Base-by-base conservation (phyloP, 2,113 vertebrate genomes). In the Pipa parva region DNA sequence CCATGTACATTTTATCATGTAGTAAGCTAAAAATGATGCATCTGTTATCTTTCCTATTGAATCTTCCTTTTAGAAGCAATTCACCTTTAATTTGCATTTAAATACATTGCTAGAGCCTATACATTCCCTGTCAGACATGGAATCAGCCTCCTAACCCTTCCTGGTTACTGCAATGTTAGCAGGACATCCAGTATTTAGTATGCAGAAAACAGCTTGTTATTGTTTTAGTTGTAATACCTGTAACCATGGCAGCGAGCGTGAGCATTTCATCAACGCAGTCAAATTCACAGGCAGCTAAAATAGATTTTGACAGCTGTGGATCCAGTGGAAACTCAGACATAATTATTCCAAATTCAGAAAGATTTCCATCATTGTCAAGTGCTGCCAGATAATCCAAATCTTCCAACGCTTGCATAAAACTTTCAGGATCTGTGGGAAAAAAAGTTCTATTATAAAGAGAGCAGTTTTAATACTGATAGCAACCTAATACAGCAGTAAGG, bases 331-430 rank as follows among this genome's bases (percentile, higher is more conserved):
- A 88, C 66, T 95, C 92, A 0, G 92, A 94, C 68, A 95, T 89
- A 76, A 95, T 88, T 81, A 95, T 83, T 39, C 93, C 92, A 68
- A 93, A 86, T 76, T 95, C 92, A 0, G 92, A 94, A 55, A 95
- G 84, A 72, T 92, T 84, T 17, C 93, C 92, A 0, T 92, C 86
- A 0, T 94, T 88, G 1, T 94, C 88, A 70, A 93, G 85, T 1
- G 92, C 92, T 0, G 92, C 93, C 76, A 94, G 74, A 57, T 95
- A 95, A 75, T 95, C 93, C 76, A 94, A 76, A 65, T 95, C 93
- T 77, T 95, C 93, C 78, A 95, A 77, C 0, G 93, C 93, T 75
- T 92, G 91, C 93, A 95, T 94, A 65, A 95, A 77, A 0, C 91
- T 88, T 68, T 92, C 92, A 0, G 93, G 93, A 54, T 89, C 93